These are phyloP conservation scores for Holotrichia oblita DNA, from an alignment of 1,140 invertebrate genomes.

Conservation along the genomic window DNA sequence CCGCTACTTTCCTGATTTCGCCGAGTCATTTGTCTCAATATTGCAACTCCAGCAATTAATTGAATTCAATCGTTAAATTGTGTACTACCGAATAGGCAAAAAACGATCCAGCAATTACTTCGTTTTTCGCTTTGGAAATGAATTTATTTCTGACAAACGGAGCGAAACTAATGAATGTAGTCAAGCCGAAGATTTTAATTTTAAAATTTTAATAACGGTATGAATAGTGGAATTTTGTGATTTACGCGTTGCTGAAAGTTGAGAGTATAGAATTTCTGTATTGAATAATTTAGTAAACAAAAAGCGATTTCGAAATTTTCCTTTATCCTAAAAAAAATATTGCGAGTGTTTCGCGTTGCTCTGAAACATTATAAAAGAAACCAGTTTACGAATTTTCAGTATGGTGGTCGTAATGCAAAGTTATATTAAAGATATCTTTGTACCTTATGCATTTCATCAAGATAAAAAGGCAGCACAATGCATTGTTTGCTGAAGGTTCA, in stretches of 20 bases:
- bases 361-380: too few species aligned
- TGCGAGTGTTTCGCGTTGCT: too few species aligned
- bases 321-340: too few species aligned
- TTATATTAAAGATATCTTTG: too few species aligned
- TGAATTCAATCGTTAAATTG: conserved; percentile 3
- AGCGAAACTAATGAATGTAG: neutral
- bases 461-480: too few species aligned
- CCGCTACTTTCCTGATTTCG: neutral
- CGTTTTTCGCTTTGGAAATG: neutral
- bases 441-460: too few species aligned
- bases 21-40: conserved; percentile 5
- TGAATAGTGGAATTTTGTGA: neutral
- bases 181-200: neutral
- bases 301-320: too few species aligned
- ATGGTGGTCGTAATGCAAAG: too few species aligned
- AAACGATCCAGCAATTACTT: neutral
- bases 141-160: neutral
- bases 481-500: too few species aligned
- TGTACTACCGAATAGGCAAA: neutral
- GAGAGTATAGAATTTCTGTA: too few species aligned
- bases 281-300: too few species aligned
- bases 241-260: neutral
- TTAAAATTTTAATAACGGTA: neutral
- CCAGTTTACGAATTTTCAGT: too few species aligned
- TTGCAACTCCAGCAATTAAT: conserved; percentile 10